Base-by-base conservation (phyloP, 1,140 invertebrate genomes). In the Telenomus remus region DNA sequence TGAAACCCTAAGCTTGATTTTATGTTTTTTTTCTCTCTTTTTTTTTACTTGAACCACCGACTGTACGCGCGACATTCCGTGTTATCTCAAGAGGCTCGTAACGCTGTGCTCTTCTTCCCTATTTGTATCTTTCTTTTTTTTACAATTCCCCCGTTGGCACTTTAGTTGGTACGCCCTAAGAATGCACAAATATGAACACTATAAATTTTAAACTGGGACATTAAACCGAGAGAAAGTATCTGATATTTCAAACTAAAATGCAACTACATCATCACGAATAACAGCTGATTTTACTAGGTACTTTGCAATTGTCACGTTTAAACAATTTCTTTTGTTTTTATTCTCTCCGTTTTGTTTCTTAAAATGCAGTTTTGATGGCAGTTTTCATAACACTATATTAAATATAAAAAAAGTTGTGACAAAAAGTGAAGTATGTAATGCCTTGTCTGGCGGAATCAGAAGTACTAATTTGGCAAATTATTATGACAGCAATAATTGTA, bases 71-170 rank as follows among this genome's bases (percentile, higher is more conserved):
- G 51, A 43, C 56, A 61, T 61, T 60, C 55, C 63, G 48, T 46
- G 44, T 57, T 69, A 59, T 59, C 72, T 75, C 72, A 64, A 54
- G 72, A 69, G 72, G 64, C 72, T 75, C 73, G 65, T 76, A 76
- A 64, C 65, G 39, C 69, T 69, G 59, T 60, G 60, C 65, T 76
- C 60, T 70, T 76, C 60, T 65, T 60, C 48, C 55, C 44, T 43
- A 59, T 76, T 76, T 76, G 39, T 72, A 59, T 72, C 53, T 57
- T 64, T 63, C 50, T 27, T 27, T 48, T 70, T 70, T 57, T 72
- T 72, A 60, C 34, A 65, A 69, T 60, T 70, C 73, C 73, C 65
- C 19, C 10, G 73, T 70, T 70, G 73, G 73, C 65, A 76, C 65
- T 76, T 63, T 65, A 63, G 53, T 60, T 49, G 53, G 53, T 60